Evolutionary conservation across 2,888 invertebrate species (phyloP).

Genomic region (Amorpha juglandis): DNA sequence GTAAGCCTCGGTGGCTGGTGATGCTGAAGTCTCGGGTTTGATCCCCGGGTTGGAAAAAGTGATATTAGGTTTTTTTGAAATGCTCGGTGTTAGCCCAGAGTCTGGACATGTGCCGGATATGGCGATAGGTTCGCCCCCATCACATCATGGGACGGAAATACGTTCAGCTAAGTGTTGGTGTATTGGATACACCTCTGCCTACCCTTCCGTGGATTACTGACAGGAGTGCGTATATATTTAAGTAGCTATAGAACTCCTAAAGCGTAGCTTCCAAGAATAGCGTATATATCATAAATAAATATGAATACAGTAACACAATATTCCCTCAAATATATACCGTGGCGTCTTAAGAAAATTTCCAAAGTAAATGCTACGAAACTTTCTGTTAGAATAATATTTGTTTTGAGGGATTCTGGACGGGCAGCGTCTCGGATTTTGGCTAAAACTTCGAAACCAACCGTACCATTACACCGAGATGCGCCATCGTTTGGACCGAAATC

Average conservation of each 20-base stretch:
- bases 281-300: neutral
- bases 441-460: neutral
- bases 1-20: too few relatives aligned
- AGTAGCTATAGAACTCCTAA: neutral
- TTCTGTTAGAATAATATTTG: constrained; percentile 10
- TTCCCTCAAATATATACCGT: constrained; percentile 6
- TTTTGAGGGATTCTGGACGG: neutral
- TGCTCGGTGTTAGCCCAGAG: too few relatives aligned
- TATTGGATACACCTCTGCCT: too few relatives aligned
- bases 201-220: too few relatives aligned
- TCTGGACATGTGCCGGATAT: too few relatives aligned
- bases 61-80: too few relatives aligned
- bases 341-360: constrained; percentile 5
- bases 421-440: neutral
- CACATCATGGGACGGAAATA: too few relatives aligned
- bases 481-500: too few relatives aligned
- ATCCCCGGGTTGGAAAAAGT: too few relatives aligned
- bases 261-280: neutral
- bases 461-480: neutral
- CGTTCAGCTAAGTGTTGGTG: too few relatives aligned
- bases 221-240: neutral
- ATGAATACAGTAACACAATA: constrained; percentile 9
- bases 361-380: neutral
- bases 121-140: too few relatives aligned
- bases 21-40: too few relatives aligned